Percentiles rank a stretch among this genome's conserved stretches.
These are phyloP conservation scores for Fragum whitleyi DNA, from an alignment of 2,888 invertebrate genomes.

Conservation along the genomic window DNA sequence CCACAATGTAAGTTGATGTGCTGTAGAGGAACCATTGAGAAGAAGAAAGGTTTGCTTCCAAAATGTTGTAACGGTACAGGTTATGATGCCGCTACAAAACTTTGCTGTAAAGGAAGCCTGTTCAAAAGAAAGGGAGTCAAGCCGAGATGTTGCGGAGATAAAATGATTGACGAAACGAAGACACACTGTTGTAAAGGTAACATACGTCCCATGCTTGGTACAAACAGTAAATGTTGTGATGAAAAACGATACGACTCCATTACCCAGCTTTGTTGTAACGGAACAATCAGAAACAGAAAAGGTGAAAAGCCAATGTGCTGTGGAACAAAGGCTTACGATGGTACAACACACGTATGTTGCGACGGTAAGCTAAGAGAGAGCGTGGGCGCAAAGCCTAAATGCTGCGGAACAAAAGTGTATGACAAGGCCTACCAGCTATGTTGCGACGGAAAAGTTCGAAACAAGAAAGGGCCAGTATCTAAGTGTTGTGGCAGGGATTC, in stretches of 20 bases:
- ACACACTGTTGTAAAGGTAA: conserved; percentile 45
- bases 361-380: conserved; percentile 38
- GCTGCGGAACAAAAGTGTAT: conserved; percentile 55
- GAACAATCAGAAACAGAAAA: conserved; percentile 36
- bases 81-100: conserved; percentile 43
- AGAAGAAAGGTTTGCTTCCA: conserved; percentile 44
- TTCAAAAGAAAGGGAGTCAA: conserved; percentile 42
- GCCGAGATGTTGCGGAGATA: conserved; percentile 56
- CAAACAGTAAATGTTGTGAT: conserved; percentile 52
- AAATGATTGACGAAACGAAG: conserved; percentile 48
- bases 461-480: conserved; percentile 50
- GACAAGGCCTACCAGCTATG: conserved; percentile 54
- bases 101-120: conserved; percentile 55
- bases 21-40: conserved; percentile 39
- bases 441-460: conserved; percentile 41
- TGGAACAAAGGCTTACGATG: conserved; percentile 45
- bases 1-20: conserved; percentile 52
- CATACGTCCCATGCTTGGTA: conserved; percentile 29
- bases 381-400: conserved; percentile 52
- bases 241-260: conserved; percentile 38
- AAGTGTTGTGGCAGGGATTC: conserved; percentile 55
- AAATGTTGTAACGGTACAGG: conserved; percentile 40
- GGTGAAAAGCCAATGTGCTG: conserved; percentile 55
- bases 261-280: conserved; percentile 55
- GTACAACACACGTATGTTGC: conserved; percentile 46